Evolutionary conservation across 2,113 vertebrate species (phyloP).

Genomic region (Thunnus maccoyii): DNA sequence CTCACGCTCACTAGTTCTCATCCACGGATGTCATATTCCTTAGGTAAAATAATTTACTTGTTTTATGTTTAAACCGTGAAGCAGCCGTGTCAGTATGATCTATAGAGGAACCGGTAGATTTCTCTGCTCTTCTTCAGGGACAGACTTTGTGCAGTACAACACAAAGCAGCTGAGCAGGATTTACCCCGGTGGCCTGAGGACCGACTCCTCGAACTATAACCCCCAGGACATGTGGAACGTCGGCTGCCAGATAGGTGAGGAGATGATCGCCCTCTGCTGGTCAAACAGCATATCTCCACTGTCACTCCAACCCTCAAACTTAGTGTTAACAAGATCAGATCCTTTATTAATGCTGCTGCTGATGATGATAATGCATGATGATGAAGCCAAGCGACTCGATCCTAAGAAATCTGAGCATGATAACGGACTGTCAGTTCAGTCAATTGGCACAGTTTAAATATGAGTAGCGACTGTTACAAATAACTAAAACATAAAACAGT

Average conservation of each 20-base stretch:
- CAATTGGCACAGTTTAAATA: no score
- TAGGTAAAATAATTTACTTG: neutral
- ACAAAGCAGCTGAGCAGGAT: conserved; percentile 90
- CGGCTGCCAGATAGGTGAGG: conserved; percentile 94
- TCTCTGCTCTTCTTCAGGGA: conserved; percentile 56
- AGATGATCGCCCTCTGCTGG: conserved; percentile 9
- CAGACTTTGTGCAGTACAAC: conserved; percentile 92
- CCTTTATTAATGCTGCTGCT: no score
- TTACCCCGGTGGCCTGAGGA: conserved; percentile 93
- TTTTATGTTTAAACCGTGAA: neutral
- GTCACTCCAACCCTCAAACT: neutral
- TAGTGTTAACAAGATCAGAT: no score
- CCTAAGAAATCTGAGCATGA: no score
- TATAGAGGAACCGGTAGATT: neutral
- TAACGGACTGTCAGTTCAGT: no score
- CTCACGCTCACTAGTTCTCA: no score
- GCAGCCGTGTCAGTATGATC: no score
- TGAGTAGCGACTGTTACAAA: no score
- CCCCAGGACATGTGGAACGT: conserved; percentile 95
- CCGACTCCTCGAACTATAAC: conserved; percentile 95
- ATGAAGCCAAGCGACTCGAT: no score
- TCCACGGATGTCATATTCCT: neutral
- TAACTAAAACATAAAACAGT: no score
- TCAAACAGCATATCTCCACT: neutral
- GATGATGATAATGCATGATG: no score